phyloP scores from a whole-genome alignment of 2,888 invertebrate species.

The Lathronympha strigana region DNA sequence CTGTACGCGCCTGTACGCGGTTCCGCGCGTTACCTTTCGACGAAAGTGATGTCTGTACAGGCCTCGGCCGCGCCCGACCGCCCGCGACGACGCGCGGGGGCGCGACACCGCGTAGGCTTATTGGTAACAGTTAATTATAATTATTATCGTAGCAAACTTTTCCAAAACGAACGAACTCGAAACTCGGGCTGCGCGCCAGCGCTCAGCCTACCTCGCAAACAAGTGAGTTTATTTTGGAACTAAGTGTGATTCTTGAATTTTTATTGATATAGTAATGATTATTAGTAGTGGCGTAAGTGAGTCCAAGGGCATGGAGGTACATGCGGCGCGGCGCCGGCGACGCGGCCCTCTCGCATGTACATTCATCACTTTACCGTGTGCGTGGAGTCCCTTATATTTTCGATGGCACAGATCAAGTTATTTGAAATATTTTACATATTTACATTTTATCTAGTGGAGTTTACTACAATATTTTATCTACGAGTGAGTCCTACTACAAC shows the following conservation, averaged over 20 bases:
- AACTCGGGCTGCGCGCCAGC: slow-evolving; percentile 84
- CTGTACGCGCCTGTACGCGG: slow-evolving; percentile 40
- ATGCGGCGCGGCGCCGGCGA: slow-evolving; percentile 54
- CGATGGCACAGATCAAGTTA: slow-evolving; percentile 82
- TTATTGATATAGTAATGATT: slow-evolving; percentile 85
- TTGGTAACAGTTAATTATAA: slow-evolving; percentile 83
- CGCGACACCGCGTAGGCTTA: slow-evolving; percentile 83
- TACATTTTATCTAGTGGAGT: slow-evolving; percentile 84
- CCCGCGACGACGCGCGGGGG: slow-evolving; percentile 79
- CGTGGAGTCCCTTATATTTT: slow-evolving; percentile 82
- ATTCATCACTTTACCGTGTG: slow-evolving; percentile 74
- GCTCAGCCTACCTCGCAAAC: slow-evolving; percentile 88
- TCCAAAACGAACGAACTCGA: slow-evolving; percentile 86
- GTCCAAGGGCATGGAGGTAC: slow-evolving; percentile 69
- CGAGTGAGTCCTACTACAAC: slow-evolving; percentile 83
- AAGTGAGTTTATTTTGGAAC: slow-evolving; percentile 91
- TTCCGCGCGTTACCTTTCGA: slow-evolving; percentile 38
- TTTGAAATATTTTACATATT: slow-evolving; percentile 83
- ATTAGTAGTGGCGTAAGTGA: slow-evolving; percentile 83
- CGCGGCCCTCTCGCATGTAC: slow-evolving; percentile 56
- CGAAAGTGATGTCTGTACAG: slow-evolving; percentile 41
- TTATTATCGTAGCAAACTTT: slow-evolving; percentile 84
- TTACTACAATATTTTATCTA: slow-evolving; percentile 83
- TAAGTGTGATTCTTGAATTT: slow-evolving; percentile 90
- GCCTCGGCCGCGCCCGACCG: slow-evolving; percentile 48